Percentiles rank a stretch among this genome's conserved stretches.
These are phyloP conservation scores for Chaetura pelagica DNA, from an alignment of 2,113 vertebrate genomes.

Conservation along the genomic window DNA sequence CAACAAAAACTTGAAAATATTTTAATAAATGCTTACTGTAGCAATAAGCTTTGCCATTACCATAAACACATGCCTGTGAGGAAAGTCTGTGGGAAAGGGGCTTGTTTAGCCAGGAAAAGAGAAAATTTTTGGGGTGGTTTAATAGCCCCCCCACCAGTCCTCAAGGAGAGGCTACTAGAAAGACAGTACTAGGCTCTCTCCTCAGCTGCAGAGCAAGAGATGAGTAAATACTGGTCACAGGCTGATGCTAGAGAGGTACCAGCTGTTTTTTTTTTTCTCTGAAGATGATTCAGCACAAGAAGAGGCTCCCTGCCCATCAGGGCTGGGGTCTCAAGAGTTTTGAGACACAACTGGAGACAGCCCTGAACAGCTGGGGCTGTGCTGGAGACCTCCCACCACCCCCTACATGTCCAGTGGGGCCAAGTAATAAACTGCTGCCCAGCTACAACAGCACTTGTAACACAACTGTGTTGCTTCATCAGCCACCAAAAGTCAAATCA, in stretches of 20 bases:
- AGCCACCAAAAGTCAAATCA: neutral
- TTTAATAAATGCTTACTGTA: neutral
- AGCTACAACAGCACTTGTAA: accelerated
- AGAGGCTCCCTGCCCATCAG: neutral
- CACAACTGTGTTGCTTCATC: neutral
- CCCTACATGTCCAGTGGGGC: neutral
- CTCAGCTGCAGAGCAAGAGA: neutral
- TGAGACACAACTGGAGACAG: neutral
- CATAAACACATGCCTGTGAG: neutral
- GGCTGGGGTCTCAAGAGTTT: neutral
- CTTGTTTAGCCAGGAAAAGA: neutral
- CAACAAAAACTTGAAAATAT: neutral
- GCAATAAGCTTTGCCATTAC: neutral
- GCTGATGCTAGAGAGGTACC: neutral
- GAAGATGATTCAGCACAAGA: neutral
- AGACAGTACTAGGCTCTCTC: neutral
- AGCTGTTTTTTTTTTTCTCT: neutral
- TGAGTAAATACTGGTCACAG: neutral
- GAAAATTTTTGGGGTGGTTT: neutral
- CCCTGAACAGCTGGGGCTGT: neutral
- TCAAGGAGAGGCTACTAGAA: neutral
- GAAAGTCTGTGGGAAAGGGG: neutral
- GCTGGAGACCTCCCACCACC: neutral
- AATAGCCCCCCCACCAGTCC: neutral
- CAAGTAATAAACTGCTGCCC: accelerated